phyloP scores from a whole-genome alignment of 2,888 invertebrate species.

The Alcis repandata region DNA sequence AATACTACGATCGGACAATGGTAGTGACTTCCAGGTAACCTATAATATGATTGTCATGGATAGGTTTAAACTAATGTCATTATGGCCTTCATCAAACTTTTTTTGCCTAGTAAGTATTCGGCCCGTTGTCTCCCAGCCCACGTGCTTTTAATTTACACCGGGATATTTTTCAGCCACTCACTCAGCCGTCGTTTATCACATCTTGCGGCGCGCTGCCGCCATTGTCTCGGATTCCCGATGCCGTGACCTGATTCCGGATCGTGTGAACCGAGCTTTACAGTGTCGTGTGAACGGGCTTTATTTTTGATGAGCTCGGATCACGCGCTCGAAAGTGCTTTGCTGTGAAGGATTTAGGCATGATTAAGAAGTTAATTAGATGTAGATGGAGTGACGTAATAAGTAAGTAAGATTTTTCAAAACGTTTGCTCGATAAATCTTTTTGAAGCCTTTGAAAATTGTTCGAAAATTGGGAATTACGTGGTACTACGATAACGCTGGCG shows the following conservation, averaged over 20 bases:
- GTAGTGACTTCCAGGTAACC: too few species aligned
- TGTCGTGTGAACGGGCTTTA: conserved; percentile 19
- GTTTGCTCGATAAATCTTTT: too few species aligned
- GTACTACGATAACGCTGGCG: too few species aligned
- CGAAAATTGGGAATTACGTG: too few species aligned
- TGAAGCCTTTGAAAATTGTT: too few species aligned
- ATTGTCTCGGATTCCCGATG: conserved; percentile 64
- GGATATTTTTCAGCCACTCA: conserved; percentile 73
- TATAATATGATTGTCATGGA: too few species aligned
- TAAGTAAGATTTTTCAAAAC: too few species aligned
- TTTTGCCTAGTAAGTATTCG: neutral
- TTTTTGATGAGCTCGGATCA: conserved; percentile 19
- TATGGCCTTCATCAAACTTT: neutral
- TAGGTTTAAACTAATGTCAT: neutral
- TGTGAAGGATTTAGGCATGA: neutral
- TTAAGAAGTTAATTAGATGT: conserved; percentile 4
- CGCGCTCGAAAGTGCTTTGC: conserved; percentile 5
- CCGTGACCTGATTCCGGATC: conserved; percentile 27
- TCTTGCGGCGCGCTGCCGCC: conserved; percentile 54
- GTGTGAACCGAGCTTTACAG: conserved; percentile 15
- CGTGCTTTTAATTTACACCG: conserved; percentile 65
- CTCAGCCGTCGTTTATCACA: conserved; percentile 75
- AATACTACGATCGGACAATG: too few species aligned
- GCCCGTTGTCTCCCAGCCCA: conserved; percentile 11
- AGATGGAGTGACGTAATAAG: neutral